Evolutionary conservation across 1,140 invertebrate species (phyloP).

Genomic region (Cepaea nemoralis): DNA sequence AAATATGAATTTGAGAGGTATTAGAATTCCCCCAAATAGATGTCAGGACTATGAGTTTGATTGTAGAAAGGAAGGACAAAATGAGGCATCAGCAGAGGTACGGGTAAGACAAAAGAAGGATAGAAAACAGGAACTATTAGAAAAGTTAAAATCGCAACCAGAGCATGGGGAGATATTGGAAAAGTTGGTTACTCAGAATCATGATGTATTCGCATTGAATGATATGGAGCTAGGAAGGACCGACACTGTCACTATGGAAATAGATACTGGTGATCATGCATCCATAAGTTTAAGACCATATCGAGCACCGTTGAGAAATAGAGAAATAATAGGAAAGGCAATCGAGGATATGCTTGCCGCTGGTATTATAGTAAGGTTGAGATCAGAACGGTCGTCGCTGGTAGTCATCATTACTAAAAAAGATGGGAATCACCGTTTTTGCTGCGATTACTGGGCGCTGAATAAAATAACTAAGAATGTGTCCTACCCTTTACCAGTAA

Average conservation of each 20-base stretch:
- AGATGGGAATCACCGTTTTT: slow-evolving; percentile 47
- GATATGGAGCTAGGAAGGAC: slow-evolving; percentile 49
- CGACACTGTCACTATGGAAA: slow-evolving; percentile 38
- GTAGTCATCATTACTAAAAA: slow-evolving; percentile 1
- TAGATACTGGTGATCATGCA: no score
- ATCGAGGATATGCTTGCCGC: slow-evolving; percentile 46
- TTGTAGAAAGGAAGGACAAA: no score
- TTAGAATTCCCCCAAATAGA: no score
- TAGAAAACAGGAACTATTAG: no score
- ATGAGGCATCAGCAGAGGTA: no score
- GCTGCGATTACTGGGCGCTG: no score
- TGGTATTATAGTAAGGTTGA: no score
- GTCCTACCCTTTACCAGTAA: slow-evolving; percentile 73
- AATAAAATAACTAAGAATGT: slow-evolving; percentile 72
- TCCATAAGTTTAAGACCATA: slow-evolving; percentile 28
- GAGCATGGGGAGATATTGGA: no score
- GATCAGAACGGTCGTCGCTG: slow-evolving; percentile 35
- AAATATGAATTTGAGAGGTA: no score
- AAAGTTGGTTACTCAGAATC: slow-evolving; percentile 31
- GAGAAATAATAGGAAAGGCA: slow-evolving; percentile 36
- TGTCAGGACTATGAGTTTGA: no score
- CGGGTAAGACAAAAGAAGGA: no score
- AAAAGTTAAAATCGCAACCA: no score
- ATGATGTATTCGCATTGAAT: slow-evolving; percentile 48
- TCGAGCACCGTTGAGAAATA: slow-evolving; percentile 33